phyloP scores from a whole-genome alignment of 1,140 invertebrate species.

The Pseudomyrmex flavicornis region DNA sequence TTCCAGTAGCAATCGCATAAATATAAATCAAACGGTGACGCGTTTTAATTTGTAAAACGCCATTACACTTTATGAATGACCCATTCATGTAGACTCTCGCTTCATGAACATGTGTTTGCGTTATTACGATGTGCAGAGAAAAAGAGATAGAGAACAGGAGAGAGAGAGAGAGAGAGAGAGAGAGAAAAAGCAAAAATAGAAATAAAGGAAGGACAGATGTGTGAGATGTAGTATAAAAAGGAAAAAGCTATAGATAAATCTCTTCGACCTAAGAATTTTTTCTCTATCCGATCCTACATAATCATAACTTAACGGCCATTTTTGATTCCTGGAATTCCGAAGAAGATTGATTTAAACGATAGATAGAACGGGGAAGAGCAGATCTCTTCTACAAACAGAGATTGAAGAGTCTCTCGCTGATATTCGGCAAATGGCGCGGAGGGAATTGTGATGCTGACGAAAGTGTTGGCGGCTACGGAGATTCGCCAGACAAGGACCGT shows the following conservation, averaged over 20 bases:
- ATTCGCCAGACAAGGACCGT: constrained; percentile 63
- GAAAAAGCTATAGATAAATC: constrained; percentile 47
- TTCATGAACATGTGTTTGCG: no score
- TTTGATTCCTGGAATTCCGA: no score
- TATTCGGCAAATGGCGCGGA: constrained; percentile 65
- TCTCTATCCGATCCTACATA: no score
- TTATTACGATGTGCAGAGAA: no score
- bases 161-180: not conserved
- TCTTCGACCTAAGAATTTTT: not conserved
- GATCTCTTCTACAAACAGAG: constrained; percentile 29
- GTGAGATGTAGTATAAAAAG: no score
- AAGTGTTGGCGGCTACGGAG: not conserved
- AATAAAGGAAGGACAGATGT: constrained; percentile 33
- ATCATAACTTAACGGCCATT: no score
- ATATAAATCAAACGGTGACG: no score
- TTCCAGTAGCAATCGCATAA: no score
- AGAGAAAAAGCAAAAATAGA: constrained; percentile 35
- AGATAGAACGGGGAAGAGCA: constrained; percentile 33
- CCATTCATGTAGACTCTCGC: no score
- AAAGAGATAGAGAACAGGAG: no score
- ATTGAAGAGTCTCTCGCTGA: not conserved
- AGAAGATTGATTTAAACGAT: not conserved
- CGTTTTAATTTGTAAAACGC: no score
- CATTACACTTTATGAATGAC: no score
- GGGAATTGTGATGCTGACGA: constrained; percentile 71